Evolutionary conservation across 1,140 invertebrate genomes (phyloP).

Genomic region (Sogatella furcifera): DNA sequence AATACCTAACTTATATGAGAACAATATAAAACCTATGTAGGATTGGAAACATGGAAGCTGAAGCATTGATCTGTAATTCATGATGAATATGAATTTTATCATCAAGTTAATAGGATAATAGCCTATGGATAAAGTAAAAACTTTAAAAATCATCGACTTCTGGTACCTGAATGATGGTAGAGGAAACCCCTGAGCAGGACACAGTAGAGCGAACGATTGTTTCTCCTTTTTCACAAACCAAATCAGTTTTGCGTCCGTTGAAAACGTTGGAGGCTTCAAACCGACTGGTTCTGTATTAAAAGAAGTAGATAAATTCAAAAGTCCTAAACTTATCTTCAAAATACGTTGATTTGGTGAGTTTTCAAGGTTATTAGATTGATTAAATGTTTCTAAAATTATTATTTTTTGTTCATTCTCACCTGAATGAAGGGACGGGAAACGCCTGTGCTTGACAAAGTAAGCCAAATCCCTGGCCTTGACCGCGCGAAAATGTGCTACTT

Average conservation of each 20-base stretch:
- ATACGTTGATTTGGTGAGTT: too few species aligned
- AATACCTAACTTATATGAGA: too few species aligned
- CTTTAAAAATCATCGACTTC: too few species aligned
- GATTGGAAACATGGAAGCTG: too few species aligned
- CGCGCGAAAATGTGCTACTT: slow-evolving; percentile 48
- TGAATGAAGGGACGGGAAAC: slow-evolving; percentile 42
- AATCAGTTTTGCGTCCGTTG: slow-evolving; percentile 34
- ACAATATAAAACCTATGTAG: too few species aligned
- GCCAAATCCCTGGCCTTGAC: slow-evolving; percentile 24
- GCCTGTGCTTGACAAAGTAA: slow-evolving; percentile 55
- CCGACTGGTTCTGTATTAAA: slow-evolving; percentile 44
- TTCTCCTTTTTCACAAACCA: slow-evolving; percentile 24
- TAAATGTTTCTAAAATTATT: background rate
- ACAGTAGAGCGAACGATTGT: slow-evolving; percentile 33
- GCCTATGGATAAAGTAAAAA: too few species aligned
- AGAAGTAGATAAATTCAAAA: background rate
- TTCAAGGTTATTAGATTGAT: background rate
- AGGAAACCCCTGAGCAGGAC: slow-evolving; percentile 54
- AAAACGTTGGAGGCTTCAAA: slow-evolving; percentile 35
- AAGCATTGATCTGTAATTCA: too few species aligned
- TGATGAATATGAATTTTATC: too few species aligned
- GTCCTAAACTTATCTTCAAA: background rate
- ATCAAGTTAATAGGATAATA: too few species aligned
- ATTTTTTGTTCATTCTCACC: slow-evolving; percentile 28
- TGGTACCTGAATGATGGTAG: slow-evolving; percentile 52